Conservation (phyloP, 2,888 invertebrate species). For the Imbricaverruca yamaguchii region DNA sequence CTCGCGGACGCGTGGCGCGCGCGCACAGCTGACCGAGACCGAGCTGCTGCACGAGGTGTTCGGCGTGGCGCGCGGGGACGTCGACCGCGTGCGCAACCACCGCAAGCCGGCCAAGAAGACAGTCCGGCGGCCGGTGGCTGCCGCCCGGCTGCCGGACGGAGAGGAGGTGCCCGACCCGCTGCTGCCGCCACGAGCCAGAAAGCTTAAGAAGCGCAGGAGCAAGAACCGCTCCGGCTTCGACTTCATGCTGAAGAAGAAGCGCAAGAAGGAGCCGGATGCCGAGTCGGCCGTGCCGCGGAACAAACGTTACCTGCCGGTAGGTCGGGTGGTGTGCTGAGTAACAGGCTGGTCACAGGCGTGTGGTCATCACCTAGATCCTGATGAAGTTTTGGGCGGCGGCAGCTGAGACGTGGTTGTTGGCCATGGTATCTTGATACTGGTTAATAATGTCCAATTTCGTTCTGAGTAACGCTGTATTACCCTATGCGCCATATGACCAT, state of each 20-base stretch:
- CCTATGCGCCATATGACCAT: no score
- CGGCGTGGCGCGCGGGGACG: background rate
- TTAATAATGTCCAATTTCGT: no score
- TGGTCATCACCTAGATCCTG: no score
- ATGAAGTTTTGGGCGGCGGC: no score
- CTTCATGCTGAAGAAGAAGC: conserved; percentile 12
- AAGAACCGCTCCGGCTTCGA: conserved; percentile 19
- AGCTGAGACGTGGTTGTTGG: no score
- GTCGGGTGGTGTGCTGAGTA: background rate
- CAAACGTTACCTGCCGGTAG: background rate
- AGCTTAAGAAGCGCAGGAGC: background rate
- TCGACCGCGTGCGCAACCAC: background rate
- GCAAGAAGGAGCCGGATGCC: conserved; percentile 7
- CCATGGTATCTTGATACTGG: no score
- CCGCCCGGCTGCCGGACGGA: background rate
- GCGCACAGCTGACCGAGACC: background rate
- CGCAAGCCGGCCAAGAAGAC: background rate
- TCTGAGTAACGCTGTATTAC: no score
- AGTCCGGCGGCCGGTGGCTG: background rate
- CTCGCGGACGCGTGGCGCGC: conserved; percentile 13
- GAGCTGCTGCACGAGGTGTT: conserved; percentile 10
- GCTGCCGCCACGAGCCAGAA: background rate
- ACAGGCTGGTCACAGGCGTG: no score
- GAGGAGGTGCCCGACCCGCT: background rate
- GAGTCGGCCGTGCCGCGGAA: background rate